A percentile compares a stretch with the other conserved stretches of the same genome.
phyloP scores from a whole-genome alignment of 2,888 invertebrate species.

The Chirona hameri region DNA sequence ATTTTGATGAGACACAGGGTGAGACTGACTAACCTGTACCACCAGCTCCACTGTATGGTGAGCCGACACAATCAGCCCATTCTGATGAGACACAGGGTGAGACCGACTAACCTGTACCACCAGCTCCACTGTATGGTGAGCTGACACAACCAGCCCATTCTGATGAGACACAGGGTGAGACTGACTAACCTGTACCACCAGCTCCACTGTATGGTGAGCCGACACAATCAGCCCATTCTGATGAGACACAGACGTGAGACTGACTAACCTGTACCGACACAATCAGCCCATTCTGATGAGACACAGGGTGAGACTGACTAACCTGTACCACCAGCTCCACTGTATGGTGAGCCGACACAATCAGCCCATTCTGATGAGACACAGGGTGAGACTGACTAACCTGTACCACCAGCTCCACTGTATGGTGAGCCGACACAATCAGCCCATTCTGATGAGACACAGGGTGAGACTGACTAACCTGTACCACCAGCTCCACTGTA shows the following conservation, averaged over 20 bases:
- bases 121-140: not conserved
- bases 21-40: not conserved
- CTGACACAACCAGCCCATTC: not conserved
- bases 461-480: not conserved
- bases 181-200: constrained; percentile 7
- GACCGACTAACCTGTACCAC: constrained; percentile 4
- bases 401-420: not conserved
- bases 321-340: no score
- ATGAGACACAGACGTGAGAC: not conserved
- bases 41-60: not conserved
- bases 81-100: not conserved
- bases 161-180: not conserved
- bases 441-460: not conserved
- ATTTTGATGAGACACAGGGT: not conserved
- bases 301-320: no score
- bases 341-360: not conserved
- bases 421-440: not conserved
- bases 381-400: not conserved
- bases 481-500: not conserved
- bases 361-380: not conserved
- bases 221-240: not conserved
- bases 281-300: no score
- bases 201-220: not conserved
- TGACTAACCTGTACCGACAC: not conserved
- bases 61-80: not conserved